These are phyloP conservation scores for Aelia acuminata DNA, from an alignment of 2,888 invertebrate genomes.

Conservation along the genomic window DNA sequence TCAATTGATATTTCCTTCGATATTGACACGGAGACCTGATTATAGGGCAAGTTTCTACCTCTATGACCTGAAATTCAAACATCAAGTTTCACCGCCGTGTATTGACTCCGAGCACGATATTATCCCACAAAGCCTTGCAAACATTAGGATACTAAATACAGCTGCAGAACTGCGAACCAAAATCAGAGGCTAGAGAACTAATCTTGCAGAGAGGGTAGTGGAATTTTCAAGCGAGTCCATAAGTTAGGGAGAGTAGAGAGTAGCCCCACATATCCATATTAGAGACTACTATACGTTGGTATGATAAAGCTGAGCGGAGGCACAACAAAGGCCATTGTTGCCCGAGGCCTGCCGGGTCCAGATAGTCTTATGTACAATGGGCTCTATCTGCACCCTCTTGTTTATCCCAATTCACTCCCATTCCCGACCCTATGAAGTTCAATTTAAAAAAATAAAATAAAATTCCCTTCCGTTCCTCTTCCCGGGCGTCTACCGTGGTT, in stretches of 20 bases:
- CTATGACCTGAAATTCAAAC: not conserved
- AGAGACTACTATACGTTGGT: not conserved
- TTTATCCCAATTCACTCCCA: constrained; percentile 23
- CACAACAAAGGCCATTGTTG: not conserved
- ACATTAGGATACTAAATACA: not conserved
- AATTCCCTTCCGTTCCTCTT: not conserved
- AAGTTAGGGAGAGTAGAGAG: not conserved
- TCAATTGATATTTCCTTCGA: not conserved
- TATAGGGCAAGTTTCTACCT: not conserved
- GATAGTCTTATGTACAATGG: constrained; percentile 24
- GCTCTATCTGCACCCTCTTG: not conserved
- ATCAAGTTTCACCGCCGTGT: not conserved
- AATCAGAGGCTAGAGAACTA: not conserved
- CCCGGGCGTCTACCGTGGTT: not conserved
- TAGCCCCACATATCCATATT: constrained; percentile 20
- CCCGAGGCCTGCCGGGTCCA: not conserved
- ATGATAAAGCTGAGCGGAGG: not conserved
- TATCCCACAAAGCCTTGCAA: not conserved
- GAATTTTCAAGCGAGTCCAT: not conserved
- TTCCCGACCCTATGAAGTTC: not conserved
- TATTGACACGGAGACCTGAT: not conserved
- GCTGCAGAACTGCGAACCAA: not conserved
- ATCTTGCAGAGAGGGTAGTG: not conserved
- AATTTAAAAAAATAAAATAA: constrained; percentile 19
- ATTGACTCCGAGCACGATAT: not conserved